These are phyloP conservation scores for Eledona agricola DNA, from an alignment of 2,888 invertebrate species.

Conservation along the genomic window DNA sequence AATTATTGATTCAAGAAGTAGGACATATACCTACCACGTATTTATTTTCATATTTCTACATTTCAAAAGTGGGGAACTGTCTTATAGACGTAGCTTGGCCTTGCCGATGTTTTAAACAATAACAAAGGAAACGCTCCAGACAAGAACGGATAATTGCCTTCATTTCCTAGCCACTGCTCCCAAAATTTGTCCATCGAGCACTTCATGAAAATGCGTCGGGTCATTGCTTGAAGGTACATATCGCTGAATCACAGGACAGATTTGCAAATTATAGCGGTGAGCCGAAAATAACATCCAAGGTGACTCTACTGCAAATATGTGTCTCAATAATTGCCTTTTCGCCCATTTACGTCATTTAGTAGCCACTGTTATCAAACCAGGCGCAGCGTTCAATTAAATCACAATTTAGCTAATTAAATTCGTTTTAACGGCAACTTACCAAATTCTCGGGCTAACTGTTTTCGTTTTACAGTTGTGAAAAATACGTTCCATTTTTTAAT, in stretches of 20 bases:
- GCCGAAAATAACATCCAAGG: conserved; percentile 52
- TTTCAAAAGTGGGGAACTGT: too few relatives aligned
- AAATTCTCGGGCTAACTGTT: conserved; percentile 7
- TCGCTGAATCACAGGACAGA: conserved; percentile 41
- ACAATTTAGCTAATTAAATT: neutral
- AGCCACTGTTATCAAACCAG: conserved; percentile 17
- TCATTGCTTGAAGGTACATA: conserved; percentile 45
- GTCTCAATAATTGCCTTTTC: conserved; percentile 45
- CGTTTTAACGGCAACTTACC: neutral
- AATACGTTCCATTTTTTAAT: neutral
- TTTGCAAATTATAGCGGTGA: conserved; percentile 46
- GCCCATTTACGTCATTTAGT: conserved; percentile 26
- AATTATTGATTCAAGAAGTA: too few relatives aligned
- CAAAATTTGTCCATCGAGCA: conserved; percentile 1
- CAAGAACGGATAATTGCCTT: conserved; percentile 25
- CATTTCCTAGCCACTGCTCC: conserved; percentile 8
- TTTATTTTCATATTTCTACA: too few relatives aligned
- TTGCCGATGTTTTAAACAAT: conserved; percentile 15
- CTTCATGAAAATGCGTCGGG: conserved; percentile 15
- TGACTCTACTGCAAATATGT: conserved; percentile 45
- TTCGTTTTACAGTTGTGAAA: conserved; percentile 14
- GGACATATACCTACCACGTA: too few relatives aligned
- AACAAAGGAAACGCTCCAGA: conserved; percentile 25
- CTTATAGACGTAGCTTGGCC: too few relatives aligned
- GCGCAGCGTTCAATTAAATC: conserved; percentile 10